A percentile compares a stretch with the other conserved stretches of the same genome.
Conservation (phyloP, 2,888 invertebrate genomes). For the Salticus scenicus region DNA sequence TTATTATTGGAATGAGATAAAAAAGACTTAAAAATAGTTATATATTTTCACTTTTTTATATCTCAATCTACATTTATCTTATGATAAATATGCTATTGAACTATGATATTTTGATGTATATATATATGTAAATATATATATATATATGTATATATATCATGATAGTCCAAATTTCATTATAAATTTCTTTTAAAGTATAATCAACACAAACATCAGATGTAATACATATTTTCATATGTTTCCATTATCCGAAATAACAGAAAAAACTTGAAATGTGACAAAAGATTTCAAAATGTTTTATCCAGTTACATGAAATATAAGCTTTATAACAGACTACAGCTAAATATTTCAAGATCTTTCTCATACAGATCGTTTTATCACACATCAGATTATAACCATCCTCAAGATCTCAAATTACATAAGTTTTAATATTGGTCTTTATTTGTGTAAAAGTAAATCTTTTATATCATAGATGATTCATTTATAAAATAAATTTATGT, state of each 20-base stretch:
- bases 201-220: background rate
- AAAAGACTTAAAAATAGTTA: conserved; percentile 10
- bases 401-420: no score
- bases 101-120: background rate
- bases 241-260: background rate
- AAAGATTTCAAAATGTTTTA: conserved; percentile 45
- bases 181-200: background rate
- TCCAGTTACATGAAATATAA: conserved; percentile 32
- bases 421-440: no score
- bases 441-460: conserved; percentile 25
- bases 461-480: conserved; percentile 23
- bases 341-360: conserved; percentile 12
- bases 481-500: conserved; percentile 7
- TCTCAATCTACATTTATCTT: background rate
- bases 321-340: conserved; percentile 42
- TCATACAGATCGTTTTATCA: conserved; percentile 1
- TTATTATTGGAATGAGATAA: conserved; percentile 12
- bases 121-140: no score
- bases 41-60: background rate
- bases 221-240: background rate
- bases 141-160: background rate
- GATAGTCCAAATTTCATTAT: background rate
- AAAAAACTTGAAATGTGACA: conserved; percentile 32
- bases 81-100: background rate
- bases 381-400: conserved; percentile 26